A percentile compares a stretch with the other conserved stretches of the same genome.
phyloP scores from a whole-genome alignment of 2,113 vertebrate genomes.

The Climacteris rufus region DNA sequence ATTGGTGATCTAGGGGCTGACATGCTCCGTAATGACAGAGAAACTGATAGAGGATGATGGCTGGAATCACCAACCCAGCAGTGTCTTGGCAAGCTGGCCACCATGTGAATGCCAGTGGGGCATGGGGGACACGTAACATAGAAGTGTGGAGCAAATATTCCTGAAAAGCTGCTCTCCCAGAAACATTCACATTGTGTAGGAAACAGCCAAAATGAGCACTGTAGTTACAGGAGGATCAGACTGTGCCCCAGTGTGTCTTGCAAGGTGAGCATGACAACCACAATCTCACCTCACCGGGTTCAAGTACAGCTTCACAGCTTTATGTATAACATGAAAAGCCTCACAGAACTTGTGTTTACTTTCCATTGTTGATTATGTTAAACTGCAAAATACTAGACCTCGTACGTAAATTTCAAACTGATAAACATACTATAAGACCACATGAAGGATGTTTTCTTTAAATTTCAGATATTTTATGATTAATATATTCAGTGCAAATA shows the following conservation, averaged over 20 bases:
- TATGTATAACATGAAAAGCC: not conserved
- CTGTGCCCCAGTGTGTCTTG: not conserved
- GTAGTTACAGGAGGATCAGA: not conserved
- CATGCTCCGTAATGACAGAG: not conserved
- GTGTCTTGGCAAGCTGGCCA: not conserved
- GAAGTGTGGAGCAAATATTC: not conserved
- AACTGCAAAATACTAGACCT: not conserved
- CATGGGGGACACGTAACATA: fast-evolving
- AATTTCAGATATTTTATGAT: not conserved
- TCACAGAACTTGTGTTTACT: not conserved
- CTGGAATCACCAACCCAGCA: not conserved
- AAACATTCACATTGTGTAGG: not conserved
- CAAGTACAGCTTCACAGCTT: not conserved
- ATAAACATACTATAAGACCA: not conserved
- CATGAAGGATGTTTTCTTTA: not conserved
- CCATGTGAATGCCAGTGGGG: not conserved
- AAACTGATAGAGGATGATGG: not conserved
- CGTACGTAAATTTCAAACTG: not conserved
- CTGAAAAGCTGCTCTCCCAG: not conserved
- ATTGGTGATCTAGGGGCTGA: not conserved
- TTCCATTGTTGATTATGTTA: not conserved
- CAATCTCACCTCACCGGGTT: not conserved
- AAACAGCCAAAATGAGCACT: not conserved
- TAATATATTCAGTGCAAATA: not conserved
- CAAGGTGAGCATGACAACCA: not conserved